Conservation (phyloP, 2,797 vertebrate species). For the Arctocebus calabarensis region DNA sequence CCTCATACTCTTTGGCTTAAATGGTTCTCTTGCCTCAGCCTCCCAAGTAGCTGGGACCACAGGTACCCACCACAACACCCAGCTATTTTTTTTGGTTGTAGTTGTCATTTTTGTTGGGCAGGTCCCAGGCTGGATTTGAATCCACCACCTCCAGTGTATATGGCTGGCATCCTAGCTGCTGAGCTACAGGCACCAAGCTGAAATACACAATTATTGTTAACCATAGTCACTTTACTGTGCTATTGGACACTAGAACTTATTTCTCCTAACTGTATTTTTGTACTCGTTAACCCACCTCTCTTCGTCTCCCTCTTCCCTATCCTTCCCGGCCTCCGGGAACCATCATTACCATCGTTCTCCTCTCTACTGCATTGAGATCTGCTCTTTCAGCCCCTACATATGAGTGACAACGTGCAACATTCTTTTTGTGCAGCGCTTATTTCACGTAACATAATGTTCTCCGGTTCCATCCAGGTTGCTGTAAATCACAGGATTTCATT, state of each 20-base stretch:
- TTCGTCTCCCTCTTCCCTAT: neutral
- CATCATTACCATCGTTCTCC: neutral
- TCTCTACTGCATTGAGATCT: neutral
- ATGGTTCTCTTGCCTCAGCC: too few relatives aligned
- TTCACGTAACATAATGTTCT: neutral
- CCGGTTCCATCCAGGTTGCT: neutral
- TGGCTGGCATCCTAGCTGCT: too few relatives aligned
- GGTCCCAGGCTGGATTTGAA: too few relatives aligned
- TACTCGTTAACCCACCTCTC: neutral
- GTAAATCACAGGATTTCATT: neutral
- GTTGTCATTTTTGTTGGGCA: too few relatives aligned
- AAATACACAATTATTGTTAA: neutral
- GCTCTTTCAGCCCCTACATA: neutral
- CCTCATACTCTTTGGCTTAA: too few relatives aligned
- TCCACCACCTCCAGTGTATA: too few relatives aligned
- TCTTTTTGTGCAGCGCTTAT: neutral
- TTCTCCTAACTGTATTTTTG: neutral
- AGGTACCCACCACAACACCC: too few relatives aligned
- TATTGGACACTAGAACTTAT: neutral
- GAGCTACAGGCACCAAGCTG: too few relatives aligned
- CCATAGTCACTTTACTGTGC: neutral
- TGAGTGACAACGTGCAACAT: neutral
- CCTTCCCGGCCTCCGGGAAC: neutral
- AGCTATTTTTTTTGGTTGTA: too few relatives aligned
- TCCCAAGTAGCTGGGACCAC: too few relatives aligned